phyloP scores from a whole-genome alignment of 1,140 invertebrate genomes.

The Drosophila persimilis region DNA sequence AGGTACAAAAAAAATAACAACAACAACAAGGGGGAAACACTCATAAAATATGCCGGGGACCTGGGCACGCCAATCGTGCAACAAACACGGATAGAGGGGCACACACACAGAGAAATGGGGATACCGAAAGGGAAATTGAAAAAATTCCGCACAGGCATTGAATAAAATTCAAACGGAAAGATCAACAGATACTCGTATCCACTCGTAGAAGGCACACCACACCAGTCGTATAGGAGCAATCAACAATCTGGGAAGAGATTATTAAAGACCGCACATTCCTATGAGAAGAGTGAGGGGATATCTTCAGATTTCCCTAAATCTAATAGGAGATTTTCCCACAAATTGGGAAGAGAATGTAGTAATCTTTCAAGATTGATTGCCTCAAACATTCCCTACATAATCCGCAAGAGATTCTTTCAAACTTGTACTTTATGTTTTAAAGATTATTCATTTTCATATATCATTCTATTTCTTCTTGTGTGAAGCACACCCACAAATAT shows the following conservation, averaged over 20 bases:
- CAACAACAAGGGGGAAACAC: slow-evolving; percentile 14
- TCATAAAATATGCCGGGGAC: slow-evolving; percentile 61
- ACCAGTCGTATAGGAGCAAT: slow-evolving; percentile 15
- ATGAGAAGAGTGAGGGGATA: too few species aligned
- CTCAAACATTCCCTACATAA: too few species aligned
- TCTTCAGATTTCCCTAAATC: too few species aligned
- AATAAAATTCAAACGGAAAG: slow-evolving; percentile 56
- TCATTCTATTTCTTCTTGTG: too few species aligned
- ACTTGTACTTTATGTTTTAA: too few species aligned
- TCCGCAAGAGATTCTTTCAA: too few species aligned
- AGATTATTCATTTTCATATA: too few species aligned
- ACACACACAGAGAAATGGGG: slow-evolving; percentile 42
- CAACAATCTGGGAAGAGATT: not conserved
- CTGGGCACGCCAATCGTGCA: slow-evolving; percentile 48
- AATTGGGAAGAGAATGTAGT: too few species aligned
- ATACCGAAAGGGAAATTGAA: slow-evolving; percentile 59
- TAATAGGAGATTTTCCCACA: too few species aligned
- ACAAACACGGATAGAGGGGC: not conserved
- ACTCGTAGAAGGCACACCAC: not conserved
- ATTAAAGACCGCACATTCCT: too few species aligned
- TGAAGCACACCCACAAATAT: too few species aligned
- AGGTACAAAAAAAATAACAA: slow-evolving; percentile 19
- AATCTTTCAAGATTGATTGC: too few species aligned
- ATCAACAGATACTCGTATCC: slow-evolving; percentile 40
- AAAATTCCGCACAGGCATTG: slow-evolving; percentile 42